Percentiles rank a stretch among this genome's conserved stretches.
Conservation (phyloP, 1,140 invertebrate genomes). For the Melitaea cinxia region DNA sequence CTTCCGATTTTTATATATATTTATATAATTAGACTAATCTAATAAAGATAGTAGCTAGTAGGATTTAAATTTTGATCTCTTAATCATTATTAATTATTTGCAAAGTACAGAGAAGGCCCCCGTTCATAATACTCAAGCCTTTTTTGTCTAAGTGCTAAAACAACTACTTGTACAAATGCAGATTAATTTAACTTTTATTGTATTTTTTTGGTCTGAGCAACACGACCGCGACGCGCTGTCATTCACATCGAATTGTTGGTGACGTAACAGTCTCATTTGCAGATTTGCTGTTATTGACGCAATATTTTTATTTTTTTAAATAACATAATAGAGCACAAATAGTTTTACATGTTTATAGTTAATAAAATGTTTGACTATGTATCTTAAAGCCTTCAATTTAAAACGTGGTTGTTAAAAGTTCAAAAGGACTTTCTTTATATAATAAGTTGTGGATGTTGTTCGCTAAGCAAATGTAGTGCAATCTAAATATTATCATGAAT, state of each 20-base stretch:
- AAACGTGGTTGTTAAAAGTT: conserved; percentile 31
- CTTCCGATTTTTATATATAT: conserved; percentile 64
- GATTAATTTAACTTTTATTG: neutral
- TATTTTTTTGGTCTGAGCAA: neutral
- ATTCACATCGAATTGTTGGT: neutral
- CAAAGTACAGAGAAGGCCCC: conserved; percentile 63
- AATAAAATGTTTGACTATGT: conserved; percentile 4
- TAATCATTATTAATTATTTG: conserved; percentile 81
- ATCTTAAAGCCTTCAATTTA: conserved; percentile 26
- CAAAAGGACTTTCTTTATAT: conserved; percentile 26
- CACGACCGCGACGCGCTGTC: neutral
- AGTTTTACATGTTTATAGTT: conserved; percentile 10
- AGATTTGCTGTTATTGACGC: neutral
- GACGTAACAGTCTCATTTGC: neutral
- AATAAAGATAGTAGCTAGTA: conserved; percentile 66
- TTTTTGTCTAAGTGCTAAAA: conserved; percentile 61
- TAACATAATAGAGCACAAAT: conserved; percentile 7
- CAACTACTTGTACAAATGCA: conserved; percentile 1
- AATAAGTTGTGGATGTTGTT: conserved; percentile 29
- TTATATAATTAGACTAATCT: conserved; percentile 75
- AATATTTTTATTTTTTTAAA: neutral
- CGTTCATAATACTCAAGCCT: conserved; percentile 82
- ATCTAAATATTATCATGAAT: conserved; percentile 23
- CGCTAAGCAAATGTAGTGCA: conserved; percentile 15
- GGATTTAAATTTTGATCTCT: conserved; percentile 80